Evolutionary conservation across 2,113 vertebrate genomes (phyloP).

Genomic region (Megaceryle maxima): DNA sequence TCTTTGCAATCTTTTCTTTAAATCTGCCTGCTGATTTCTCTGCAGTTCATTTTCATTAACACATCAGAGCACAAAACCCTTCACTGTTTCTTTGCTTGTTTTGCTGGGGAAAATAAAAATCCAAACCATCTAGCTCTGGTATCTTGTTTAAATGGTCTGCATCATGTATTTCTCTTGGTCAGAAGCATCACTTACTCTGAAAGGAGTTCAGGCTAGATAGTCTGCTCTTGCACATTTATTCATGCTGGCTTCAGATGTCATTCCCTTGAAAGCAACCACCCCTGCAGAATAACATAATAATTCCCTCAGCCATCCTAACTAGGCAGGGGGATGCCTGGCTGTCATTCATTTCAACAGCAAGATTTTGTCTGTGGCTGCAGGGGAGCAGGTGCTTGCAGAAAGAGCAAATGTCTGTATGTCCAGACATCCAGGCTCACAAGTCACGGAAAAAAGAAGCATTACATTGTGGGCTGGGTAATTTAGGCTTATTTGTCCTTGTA

Average conservation of each 20-base stretch:
- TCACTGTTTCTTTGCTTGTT: not conserved
- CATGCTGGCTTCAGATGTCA: not conserved
- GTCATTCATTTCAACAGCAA: not conserved
- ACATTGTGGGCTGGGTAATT: accelerated
- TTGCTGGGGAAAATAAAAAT: not conserved
- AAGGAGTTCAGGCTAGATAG: not conserved
- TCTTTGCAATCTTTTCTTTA: not conserved
- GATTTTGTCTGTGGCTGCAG: not conserved
- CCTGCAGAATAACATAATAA: accelerated
- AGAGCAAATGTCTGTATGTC: not conserved
- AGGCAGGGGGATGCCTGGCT: not conserved
- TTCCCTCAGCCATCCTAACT: not conserved
- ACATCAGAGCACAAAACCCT: accelerated
- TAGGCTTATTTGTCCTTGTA: not conserved
- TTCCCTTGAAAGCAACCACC: not conserved
- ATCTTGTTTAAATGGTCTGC: not conserved
- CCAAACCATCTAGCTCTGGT: not conserved
- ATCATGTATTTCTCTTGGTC: not conserved
- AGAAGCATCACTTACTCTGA: not conserved
- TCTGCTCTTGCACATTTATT: not conserved
- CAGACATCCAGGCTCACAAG: not conserved
- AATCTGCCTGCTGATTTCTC: not conserved
- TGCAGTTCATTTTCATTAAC: not conserved
- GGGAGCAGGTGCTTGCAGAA: not conserved
- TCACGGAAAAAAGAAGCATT: not conserved